Evolutionary conservation across 2,888 invertebrate genomes (phyloP).

Genomic region (Oconnorella tubifera): DNA sequence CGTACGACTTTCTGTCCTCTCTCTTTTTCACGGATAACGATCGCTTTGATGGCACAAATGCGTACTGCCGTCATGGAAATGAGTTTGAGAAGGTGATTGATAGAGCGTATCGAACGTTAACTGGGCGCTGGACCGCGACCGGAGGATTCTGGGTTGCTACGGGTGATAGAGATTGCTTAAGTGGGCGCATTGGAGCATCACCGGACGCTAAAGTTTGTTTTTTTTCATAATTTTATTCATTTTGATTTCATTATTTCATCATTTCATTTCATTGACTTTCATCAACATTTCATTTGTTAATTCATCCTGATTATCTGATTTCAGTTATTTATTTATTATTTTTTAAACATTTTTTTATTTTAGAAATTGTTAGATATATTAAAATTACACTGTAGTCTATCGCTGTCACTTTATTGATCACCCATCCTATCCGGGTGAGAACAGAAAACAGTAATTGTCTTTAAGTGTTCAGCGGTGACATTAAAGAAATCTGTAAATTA

Average conservation of each 20-base stretch:
- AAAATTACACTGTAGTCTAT: too few relatives aligned
- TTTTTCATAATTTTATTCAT: not conserved
- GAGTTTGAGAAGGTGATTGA: slow-evolving; percentile 38
- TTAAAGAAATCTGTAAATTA: too few relatives aligned
- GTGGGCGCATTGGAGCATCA: slow-evolving; percentile 39
- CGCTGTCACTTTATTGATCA: too few relatives aligned
- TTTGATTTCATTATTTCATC: not conserved
- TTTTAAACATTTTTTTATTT: too few relatives aligned
- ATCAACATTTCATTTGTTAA: too few relatives aligned
- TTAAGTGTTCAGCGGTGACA: too few relatives aligned
- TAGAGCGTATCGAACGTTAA: slow-evolving; percentile 42
- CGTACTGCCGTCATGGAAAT: slow-evolving; percentile 35
- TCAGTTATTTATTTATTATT: too few relatives aligned
- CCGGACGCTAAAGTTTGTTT: slow-evolving; percentile 37
- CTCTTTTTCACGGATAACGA: slow-evolving; percentile 22
- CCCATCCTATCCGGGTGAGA: too few relatives aligned
- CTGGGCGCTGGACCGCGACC: slow-evolving; percentile 36
- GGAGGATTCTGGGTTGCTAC: slow-evolving; percentile 41
- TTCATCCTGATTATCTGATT: too few relatives aligned
- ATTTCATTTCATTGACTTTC: too few relatives aligned
- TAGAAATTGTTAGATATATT: too few relatives aligned
- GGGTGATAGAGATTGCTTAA: slow-evolving; percentile 29
- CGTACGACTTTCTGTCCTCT: slow-evolving; percentile 41
- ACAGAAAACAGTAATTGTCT: too few relatives aligned
- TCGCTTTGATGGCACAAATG: slow-evolving; percentile 2